Percentiles rank a stretch among this genome's conserved stretches.
Conservation (phyloP, 2,888 invertebrate species). For the Eutolmus rufibarbis region DNA sequence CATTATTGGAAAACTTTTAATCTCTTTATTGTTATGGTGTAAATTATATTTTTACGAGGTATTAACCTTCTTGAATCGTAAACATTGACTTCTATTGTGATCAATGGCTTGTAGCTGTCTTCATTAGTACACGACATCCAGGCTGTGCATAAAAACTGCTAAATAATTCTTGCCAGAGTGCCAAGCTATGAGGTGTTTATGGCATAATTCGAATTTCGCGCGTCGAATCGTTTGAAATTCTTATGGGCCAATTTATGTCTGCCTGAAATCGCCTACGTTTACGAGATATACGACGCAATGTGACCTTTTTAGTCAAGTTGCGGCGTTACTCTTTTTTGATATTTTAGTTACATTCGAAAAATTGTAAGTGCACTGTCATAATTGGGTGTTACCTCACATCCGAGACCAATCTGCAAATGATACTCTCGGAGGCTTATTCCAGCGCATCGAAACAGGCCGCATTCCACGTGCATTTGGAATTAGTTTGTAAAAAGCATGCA, state of each 20-base stretch:
- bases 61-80: not conserved
- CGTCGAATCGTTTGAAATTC: not conserved
- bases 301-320: not conserved
- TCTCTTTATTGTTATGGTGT: too few relatives aligned
- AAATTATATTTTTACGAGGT: not conserved
- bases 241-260: not conserved
- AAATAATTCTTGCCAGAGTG: not conserved
- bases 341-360: not conserved
- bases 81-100: not conserved
- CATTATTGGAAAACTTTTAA: too few relatives aligned
- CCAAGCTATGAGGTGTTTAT: not conserved
- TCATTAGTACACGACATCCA: not conserved
- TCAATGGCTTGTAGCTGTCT: not conserved
- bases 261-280: not conserved
- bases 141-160: not conserved
- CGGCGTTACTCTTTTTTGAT: not conserved
- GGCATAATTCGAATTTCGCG: not conserved
- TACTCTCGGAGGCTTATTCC: not conserved
- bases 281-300: not conserved
- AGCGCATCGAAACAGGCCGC: not conserved
- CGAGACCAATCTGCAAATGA: constrained; percentile 1
- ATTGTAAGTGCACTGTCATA: not conserved
- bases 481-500: constrained; percentile 7
- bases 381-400: constrained; percentile 1
- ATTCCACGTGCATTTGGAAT: not conserved